Percentiles rank a stretch among this genome's conserved stretches.
phyloP scores from a whole-genome alignment of 2,113 vertebrate genomes.

The Anarrhichthys ocellatus region DNA sequence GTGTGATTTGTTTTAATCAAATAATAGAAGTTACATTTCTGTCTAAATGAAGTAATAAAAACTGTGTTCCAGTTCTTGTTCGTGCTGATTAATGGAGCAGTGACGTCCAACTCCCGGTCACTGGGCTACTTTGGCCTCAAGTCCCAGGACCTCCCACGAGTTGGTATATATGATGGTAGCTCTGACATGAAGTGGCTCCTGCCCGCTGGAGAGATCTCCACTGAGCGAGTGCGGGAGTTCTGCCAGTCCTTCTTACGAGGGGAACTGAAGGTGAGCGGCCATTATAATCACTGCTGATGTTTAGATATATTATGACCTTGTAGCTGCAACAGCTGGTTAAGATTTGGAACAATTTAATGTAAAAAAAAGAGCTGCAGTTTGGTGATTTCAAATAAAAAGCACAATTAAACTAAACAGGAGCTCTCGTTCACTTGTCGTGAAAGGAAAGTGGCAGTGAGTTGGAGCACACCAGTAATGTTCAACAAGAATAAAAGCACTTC shows the following conservation, averaged over 20 bases:
- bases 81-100: conserved; percentile 86
- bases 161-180: conserved; percentile 86
- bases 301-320: not conserved
- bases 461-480: not conserved
- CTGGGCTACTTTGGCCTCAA: conserved; percentile 89
- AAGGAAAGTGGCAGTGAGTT: not conserved
- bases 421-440: not conserved
- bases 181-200: conserved; percentile 87
- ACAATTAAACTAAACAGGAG: not conserved
- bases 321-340: not conserved
- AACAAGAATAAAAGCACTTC: not conserved
- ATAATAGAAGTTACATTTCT: not conserved
- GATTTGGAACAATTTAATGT: not conserved
- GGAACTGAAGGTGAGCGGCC: conserved; percentile 79
- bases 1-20: not conserved
- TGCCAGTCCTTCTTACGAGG: conserved; percentile 86
- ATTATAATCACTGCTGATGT: not conserved
- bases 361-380: not conserved
- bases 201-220: conserved; percentile 79
- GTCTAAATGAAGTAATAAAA: not conserved
- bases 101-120: conserved; percentile 82
- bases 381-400: not conserved
- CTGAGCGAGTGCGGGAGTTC: conserved; percentile 83
- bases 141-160: conserved; percentile 87
- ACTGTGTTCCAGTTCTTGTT: conserved; percentile 89